A percentile compares a stretch with the other conserved stretches of the same genome.
phyloP scores from a whole-genome alignment of 2,888 invertebrate species.

The Pinctada fucata region DNA sequence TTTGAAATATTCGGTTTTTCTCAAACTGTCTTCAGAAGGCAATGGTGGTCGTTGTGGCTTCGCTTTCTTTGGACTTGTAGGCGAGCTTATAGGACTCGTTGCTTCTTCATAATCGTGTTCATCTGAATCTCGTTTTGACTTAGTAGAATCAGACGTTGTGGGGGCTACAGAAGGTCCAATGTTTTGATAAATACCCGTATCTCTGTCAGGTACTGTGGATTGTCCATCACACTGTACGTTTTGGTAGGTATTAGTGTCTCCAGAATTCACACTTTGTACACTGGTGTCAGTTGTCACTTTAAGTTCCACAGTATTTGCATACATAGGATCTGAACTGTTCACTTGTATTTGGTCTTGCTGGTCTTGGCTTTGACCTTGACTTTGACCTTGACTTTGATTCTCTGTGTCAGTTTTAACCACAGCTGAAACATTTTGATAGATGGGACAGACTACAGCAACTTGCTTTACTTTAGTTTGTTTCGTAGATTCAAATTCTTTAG shows the following conservation, averaged over 20 bases:
- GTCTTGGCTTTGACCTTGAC: not conserved
- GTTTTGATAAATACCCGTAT: not conserved
- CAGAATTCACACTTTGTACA: not conserved
- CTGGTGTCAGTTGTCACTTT: not conserved
- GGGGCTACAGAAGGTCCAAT: not conserved
- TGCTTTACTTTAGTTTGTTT: not conserved
- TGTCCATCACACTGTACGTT: not conserved
- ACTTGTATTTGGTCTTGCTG: not conserved
- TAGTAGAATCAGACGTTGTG: not conserved
- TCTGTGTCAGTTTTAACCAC: not conserved
- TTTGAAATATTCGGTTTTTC: not conserved
- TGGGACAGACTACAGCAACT: not conserved
- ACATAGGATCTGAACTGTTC: not conserved
- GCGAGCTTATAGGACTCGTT: not conserved
- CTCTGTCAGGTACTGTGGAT: too few relatives aligned
- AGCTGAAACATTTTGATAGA: not conserved
- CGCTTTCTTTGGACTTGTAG: not conserved
- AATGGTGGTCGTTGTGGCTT: not conserved
- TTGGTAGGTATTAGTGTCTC: not conserved
- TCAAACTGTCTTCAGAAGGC: not conserved
- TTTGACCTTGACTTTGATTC: not conserved
- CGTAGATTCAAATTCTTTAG: not conserved
- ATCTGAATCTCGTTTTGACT: not conserved
- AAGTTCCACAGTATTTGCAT: not conserved
- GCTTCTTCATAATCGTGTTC: not conserved